Percentiles rank a stretch among this genome's conserved stretches.
Conservation (phyloP, 2,888 invertebrate genomes). For the Lithophane semibrunnea region DNA sequence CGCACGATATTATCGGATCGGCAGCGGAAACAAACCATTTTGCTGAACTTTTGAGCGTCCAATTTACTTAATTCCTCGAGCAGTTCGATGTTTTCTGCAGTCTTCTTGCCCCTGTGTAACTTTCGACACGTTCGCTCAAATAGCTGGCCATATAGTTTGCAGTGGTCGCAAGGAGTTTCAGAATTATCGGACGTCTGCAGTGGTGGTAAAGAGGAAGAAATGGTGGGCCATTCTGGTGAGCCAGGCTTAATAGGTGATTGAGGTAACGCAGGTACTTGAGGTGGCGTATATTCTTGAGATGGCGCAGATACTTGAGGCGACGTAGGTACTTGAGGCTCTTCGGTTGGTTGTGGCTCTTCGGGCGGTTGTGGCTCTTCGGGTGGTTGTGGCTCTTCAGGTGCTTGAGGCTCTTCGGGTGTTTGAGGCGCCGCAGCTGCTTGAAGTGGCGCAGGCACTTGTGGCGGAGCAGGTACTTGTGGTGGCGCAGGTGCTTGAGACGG, state of each 20-base stretch:
- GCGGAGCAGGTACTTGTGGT: neutral
- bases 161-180: conserved; percentile 12
- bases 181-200: neutral
- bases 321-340: neutral
- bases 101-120: conserved; percentile 12
- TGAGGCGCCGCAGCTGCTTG: no score
- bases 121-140: conserved; percentile 29
- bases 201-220: neutral
- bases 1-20: conserved; percentile 9
- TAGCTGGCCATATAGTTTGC: conserved; percentile 22
- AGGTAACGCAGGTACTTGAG: neutral
- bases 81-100: neutral
- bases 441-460: neutral
- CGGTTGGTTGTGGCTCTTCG: neutral
- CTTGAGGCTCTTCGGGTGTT: neutral
- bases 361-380: neutral
- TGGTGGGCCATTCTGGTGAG: neutral
- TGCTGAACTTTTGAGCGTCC: neutral
- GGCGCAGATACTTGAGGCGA: no score
- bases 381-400: neutral
- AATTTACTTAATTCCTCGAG: neutral
- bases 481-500: no score
- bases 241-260: neutral
- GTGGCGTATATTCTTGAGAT: neutral
- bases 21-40: conserved; percentile 31